These are phyloP conservation scores for Microtus montanus DNA, from an alignment of 2,113 vertebrate species.

Conservation along the genomic window DNA sequence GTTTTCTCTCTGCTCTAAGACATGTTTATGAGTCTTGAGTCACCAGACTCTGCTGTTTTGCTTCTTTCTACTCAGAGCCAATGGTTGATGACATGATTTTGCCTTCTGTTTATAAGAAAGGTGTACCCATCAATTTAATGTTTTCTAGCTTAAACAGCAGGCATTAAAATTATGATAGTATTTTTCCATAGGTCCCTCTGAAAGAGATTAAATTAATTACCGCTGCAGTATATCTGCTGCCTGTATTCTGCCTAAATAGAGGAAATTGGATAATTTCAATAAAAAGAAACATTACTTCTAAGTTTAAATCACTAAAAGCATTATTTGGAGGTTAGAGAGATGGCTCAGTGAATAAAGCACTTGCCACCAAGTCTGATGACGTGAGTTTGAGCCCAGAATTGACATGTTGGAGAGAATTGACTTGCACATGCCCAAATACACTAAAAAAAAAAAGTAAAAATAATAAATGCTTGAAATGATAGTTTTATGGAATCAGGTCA, in stretches of 20 bases:
- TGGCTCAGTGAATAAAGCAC: neutral
- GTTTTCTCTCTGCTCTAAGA: neutral
- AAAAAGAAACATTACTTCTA: conserved; percentile 5
- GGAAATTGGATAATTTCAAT: conserved; percentile 33
- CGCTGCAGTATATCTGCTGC: conserved; percentile 37
- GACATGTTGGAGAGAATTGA: neutral
- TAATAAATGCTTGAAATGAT: neutral
- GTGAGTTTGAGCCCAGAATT: neutral
- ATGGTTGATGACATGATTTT: conserved; percentile 28
- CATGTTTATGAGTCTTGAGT: neutral
- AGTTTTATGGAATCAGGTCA: neutral
- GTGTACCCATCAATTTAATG: neutral
- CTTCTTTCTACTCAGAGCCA: neutral
- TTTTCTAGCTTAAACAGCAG: conserved; percentile 34
- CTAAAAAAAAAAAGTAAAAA: neutral
- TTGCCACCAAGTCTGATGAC: neutral
- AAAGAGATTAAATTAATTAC: conserved; percentile 52
- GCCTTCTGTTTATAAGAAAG: neutral
- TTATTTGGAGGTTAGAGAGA: neutral
- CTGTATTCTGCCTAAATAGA: conserved; percentile 34
- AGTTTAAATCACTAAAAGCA: conserved; percentile 30
- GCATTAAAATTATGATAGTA: conserved; percentile 19
- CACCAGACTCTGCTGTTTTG: neutral
- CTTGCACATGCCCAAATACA: neutral
- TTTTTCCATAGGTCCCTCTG: conserved; percentile 23